Evolutionary conservation across 2,113 vertebrate species (phyloP).

Genomic region (Cranoglanis bouderius): DNA sequence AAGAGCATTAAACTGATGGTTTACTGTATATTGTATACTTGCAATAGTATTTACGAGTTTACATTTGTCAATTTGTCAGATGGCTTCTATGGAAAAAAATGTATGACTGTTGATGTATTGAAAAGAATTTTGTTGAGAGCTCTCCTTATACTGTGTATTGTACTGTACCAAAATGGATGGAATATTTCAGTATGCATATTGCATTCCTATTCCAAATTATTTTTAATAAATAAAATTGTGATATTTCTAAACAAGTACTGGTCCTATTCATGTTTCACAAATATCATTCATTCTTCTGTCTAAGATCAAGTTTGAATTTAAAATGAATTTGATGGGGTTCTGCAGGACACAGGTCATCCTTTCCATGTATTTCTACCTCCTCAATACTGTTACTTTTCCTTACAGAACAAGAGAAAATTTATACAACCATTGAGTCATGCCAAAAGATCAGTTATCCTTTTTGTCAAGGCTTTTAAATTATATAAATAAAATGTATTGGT

Average conservation of each 20-base stretch:
- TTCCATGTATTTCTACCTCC: not conserved
- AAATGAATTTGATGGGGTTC: not conserved
- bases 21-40: constrained; percentile 23
- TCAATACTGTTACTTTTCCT: not conserved
- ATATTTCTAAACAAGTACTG: constrained; percentile 45
- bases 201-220: constrained; percentile 63
- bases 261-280: not conserved
- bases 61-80: constrained; percentile 17
- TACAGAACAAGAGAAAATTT: not conserved
- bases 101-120: constrained; percentile 39
- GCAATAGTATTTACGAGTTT: constrained; percentile 29
- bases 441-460: not conserved
- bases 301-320: not conserved
- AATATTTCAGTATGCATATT: constrained; percentile 60
- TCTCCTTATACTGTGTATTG: constrained; percentile 52
- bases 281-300: not conserved
- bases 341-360: not conserved
- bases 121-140: constrained; percentile 37
- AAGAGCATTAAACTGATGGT: not conserved
- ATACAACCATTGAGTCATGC: not conserved
- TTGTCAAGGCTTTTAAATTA: not conserved
- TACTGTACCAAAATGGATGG: constrained; percentile 44
- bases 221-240: constrained; percentile 67
- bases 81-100: not conserved
- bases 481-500: not conserved